A percentile compares a stretch with the other conserved stretches of the same genome.
Conservation (phyloP, 1,140 invertebrate genomes). For the Paramacrobiotus metropolitanus region DNA sequence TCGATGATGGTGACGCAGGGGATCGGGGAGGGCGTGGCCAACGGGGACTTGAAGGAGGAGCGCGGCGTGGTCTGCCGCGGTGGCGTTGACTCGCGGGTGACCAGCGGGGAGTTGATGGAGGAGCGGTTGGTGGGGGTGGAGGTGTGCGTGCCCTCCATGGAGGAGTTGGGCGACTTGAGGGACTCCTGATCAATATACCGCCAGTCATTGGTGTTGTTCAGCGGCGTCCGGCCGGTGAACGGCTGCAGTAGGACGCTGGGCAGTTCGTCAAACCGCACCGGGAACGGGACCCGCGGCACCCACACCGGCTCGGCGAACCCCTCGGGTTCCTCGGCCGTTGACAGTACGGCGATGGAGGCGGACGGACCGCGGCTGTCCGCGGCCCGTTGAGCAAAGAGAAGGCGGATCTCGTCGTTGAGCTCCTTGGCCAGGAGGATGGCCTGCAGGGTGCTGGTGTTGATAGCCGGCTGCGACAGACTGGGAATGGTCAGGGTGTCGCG, state of each 20-base stretch:
- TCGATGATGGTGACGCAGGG: not conserved
- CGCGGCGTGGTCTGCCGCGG: not conserved
- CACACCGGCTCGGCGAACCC: constrained; percentile 8
- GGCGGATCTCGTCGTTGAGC: constrained; percentile 13
- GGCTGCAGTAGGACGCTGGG: constrained; percentile 16
- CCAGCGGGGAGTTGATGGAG: constrained; percentile 23
- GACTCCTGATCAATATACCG: constrained; percentile 21
- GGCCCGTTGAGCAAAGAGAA: constrained; percentile 10
- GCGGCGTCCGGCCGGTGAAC: constrained; percentile 16
- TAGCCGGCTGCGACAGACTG: not conserved
- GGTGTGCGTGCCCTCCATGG: constrained; percentile 20
- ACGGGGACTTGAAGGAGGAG: not conserved
- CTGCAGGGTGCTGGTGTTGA: constrained; percentile 1
- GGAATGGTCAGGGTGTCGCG: not conserved
- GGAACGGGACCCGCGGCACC: constrained; percentile 12
- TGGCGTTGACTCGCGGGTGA: not conserved
- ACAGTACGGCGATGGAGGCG: constrained; percentile 18
- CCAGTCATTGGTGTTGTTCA: constrained; percentile 15
- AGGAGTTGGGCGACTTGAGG: constrained; percentile 22
- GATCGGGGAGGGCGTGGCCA: not conserved
- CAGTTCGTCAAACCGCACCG: constrained; percentile 13
- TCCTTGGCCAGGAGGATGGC: constrained; percentile 1
- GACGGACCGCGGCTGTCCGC: constrained; percentile 18
- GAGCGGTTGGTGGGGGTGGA: constrained; percentile 34
- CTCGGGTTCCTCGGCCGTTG: constrained; percentile 14